Base-by-base conservation (phyloP, 2,888 invertebrate species). In the Xestia rhomboidea region DNA sequence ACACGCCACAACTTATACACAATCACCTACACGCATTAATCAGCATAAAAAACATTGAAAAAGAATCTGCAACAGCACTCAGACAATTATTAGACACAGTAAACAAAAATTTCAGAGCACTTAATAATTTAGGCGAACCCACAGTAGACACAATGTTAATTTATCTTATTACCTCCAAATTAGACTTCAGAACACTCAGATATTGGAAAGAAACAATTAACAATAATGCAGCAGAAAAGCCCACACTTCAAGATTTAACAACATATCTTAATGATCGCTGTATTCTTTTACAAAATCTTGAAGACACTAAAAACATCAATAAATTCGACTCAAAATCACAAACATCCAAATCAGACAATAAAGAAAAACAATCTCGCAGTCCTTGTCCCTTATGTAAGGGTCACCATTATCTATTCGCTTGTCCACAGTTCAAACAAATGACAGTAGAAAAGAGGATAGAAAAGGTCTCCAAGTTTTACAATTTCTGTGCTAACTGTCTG, bases 51-150 rank as follows among this genome's bases (percentile, higher is more conserved):
- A 64, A 13, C 64, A 64, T 64, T 8, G 15, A 64, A 6, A 64
- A 64, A 3, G n/a, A 64, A 64, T n/a, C 41, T n/a, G 64, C 64
- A 64, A 64, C 64, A 64, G 13, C 64, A 41, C 41, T 64, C 38
- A 64, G 64, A 64, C 64, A 64, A 15, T 15, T 41, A 64, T 41
- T 64, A 24, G 62, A 62, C 8, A 62, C 62, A 24, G 24, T 62
- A 34, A 62, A 62, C 10, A 62, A 62, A 62, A 62, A 62, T 11
- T 21, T 34, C 34, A 62, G 62, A 62, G 34, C 62, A 11, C 62
- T 62, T 24, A 24, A 62, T 24, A 62, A 62, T 24, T 24, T 62
- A 62, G 62, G 62, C 24, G 62, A 62, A 62, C 62, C 21, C 34
- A 62, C 62, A 62, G 18, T 30, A 18, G 60, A 60, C 10, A 62